Evolutionary conservation across 1,140 invertebrate genomes (phyloP).

Genomic region (Acyrthosiphon pisum): DNA sequence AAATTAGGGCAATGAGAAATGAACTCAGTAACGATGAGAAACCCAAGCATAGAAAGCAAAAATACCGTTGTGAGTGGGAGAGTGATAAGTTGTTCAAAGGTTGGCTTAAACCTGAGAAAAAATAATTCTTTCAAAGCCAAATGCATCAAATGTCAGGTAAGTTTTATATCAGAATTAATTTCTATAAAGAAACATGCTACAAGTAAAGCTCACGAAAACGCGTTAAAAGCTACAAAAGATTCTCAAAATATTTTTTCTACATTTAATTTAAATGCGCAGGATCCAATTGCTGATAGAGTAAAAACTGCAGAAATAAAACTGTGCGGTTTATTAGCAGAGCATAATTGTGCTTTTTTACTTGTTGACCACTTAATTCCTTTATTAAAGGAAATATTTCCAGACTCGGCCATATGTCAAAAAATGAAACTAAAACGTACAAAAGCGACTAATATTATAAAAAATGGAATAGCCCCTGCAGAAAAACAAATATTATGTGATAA

Average conservation of each 20-base stretch:
- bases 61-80: not conserved
- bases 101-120: not conserved
- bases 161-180: not conserved
- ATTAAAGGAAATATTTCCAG: not conserved
- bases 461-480: not conserved
- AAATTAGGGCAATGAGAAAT: too few relatives aligned
- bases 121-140: not conserved
- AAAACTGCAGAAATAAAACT: not conserved
- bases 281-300: not conserved
- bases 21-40: not conserved
- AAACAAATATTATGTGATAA: not conserved
- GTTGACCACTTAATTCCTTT: not conserved
- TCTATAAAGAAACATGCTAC: not conserved
- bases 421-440: not conserved
- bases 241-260: not conserved
- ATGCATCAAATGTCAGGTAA: not conserved
- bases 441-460: constrained; percentile 15
- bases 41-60: not conserved
- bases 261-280: not conserved
- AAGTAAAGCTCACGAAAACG: not conserved
- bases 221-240: not conserved
- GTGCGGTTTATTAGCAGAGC: not conserved
- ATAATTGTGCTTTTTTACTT: not conserved
- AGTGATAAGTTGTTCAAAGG: not conserved
- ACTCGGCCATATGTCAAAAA: not conserved